phyloP scores from a whole-genome alignment of 2,113 vertebrate species.

The Chlorodrepanis virens region DNA sequence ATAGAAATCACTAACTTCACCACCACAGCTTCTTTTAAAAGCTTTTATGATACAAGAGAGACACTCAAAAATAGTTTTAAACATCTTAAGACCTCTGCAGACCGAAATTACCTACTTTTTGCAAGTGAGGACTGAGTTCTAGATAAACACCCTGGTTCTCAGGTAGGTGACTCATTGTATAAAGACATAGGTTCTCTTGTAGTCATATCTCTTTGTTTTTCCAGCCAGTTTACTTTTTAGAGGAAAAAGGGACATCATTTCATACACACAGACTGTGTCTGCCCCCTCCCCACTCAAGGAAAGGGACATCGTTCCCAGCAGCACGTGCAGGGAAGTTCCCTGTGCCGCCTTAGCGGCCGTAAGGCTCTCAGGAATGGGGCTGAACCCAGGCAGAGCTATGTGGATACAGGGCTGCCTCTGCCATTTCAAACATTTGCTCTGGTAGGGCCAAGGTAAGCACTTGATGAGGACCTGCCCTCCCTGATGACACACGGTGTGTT shows the following conservation, averaged over 20 bases:
- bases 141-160: not conserved
- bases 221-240: not conserved
- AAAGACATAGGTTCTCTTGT: not conserved
- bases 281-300: not conserved
- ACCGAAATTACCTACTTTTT: not conserved
- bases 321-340: rapidly evolving
- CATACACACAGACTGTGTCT: not conserved
- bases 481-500: not conserved
- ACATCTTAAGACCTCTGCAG: not conserved
- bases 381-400: not conserved
- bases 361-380: not conserved
- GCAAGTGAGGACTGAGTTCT: not conserved
- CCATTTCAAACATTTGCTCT: not conserved
- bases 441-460: not conserved
- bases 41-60: not conserved
- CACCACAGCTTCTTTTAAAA: not conserved
- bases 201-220: not conserved
- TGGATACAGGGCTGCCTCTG: not conserved
- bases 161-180: not conserved
- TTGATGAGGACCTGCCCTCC: not conserved
- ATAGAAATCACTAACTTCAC: not conserved
- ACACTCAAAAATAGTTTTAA: not conserved
- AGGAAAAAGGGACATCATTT: not conserved
- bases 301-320: not conserved
- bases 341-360: rapidly evolving